phyloP scores from a whole-genome alignment of 2,888 invertebrate species.

The Octodonta nipae region DNA sequence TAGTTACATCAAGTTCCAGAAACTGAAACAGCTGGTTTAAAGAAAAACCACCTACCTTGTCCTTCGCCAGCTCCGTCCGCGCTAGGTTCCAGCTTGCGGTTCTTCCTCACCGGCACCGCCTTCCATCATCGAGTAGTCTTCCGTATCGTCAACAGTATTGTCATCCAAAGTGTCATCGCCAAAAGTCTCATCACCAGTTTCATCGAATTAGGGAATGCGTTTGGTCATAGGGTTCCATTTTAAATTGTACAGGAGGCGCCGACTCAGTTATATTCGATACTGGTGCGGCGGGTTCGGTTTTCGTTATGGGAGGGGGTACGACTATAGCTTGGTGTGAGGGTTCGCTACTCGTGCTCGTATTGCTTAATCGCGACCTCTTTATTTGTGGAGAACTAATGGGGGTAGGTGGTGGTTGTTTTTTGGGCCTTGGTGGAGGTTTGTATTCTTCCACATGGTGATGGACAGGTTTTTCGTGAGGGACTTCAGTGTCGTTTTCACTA shows the following conservation, averaged over 20 bases:
- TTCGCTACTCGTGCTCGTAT: too few species aligned
- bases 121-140: slow-evolving; percentile 32
- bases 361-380: slow-evolving; percentile 23
- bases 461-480: slow-evolving; percentile 13
- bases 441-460: slow-evolving; percentile 18
- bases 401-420: slow-evolving; percentile 16
- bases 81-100: slow-evolving; percentile 33
- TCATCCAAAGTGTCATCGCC: slow-evolving; percentile 28
- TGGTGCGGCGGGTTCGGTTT: slow-evolving; percentile 8
- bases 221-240: slow-evolving; percentile 33
- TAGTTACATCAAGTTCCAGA: too few species aligned
- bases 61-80: slow-evolving; percentile 30
- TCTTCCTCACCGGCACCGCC: slow-evolving; percentile 25
- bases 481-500: slow-evolving; percentile 19
- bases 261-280: slow-evolving; percentile 1
- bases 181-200: slow-evolving; percentile 26
- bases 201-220: slow-evolving; percentile 23
- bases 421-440: slow-evolving; percentile 19
- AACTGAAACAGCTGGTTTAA: too few species aligned
- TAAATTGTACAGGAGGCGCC: slow-evolving; percentile 25
- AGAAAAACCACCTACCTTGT: slow-evolving; percentile 34
- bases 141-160: slow-evolving; percentile 26
- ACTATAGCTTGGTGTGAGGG: slow-evolving; percentile 11
- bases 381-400: slow-evolving; percentile 13
- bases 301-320: slow-evolving; percentile 6